Conservation (phyloP, 2,113 vertebrate species). For the Melanocharis versteri region DNA sequence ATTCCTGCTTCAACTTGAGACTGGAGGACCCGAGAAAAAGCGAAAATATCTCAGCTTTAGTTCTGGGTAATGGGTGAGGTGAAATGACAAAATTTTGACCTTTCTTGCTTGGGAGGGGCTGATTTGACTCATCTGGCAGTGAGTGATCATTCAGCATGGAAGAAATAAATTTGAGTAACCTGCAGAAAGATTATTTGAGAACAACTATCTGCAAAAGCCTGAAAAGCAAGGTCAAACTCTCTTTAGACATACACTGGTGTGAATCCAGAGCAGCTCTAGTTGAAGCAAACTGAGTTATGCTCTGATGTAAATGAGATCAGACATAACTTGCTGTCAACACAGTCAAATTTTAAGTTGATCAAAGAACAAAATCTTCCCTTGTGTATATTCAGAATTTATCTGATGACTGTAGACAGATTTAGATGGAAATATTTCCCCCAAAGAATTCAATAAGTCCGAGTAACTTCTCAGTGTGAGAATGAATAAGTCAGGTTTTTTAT, state of each 20-base stretch:
- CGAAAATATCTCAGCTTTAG: neutral
- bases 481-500: neutral
- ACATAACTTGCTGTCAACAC: slow-evolving; percentile 43
- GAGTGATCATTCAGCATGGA: neutral
- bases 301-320: slow-evolving; percentile 36
- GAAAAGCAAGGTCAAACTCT: neutral
- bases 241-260: neutral
- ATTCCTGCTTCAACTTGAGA: neutral
- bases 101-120: neutral
- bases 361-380: slow-evolving; percentile 37
- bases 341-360: slow-evolving; percentile 36
- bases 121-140: neutral
- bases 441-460: neutral
- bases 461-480: neutral
- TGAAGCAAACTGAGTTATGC: neutral
- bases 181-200: slow-evolving; percentile 6
- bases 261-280: neutral
- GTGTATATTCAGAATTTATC: slow-evolving; percentile 7
- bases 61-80: neutral
- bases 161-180: neutral
- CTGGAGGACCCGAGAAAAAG: neutral
- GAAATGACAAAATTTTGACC: neutral
- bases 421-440: neutral
- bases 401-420: slow-evolving; percentile 32
- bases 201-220: neutral